Conservation (phyloP, 2,888 invertebrate genomes). For the Gortyna flavago region DNA sequence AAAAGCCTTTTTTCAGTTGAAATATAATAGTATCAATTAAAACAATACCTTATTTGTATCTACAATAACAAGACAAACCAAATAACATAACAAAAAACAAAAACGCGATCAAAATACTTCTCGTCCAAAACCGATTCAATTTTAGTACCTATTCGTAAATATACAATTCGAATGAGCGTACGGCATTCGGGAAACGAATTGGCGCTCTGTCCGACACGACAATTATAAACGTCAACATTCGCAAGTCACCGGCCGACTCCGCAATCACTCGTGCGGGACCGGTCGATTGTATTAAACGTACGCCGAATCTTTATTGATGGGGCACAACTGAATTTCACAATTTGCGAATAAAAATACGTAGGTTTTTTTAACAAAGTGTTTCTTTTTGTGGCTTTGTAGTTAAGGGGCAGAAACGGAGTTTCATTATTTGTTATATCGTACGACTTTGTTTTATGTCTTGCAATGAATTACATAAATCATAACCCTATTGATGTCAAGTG, state of each 20-base stretch:
- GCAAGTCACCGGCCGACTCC: constrained; percentile 56
- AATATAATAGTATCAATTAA: neutral
- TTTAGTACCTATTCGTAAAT: constrained; percentile 44
- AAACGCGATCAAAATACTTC: constrained; percentile 42
- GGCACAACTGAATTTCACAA: constrained; percentile 49
- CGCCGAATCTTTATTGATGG: constrained; percentile 58
- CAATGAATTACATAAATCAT: neutral
- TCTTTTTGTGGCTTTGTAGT: neutral
- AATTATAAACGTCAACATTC: constrained; percentile 63
- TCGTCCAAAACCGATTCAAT: constrained; percentile 45
- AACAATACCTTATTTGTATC: neutral
- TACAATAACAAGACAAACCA: neutral
- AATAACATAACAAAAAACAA: constrained; percentile 9
- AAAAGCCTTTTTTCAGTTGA: no score
- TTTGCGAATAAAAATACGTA: constrained; percentile 40
- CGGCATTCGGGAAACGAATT: constrained; percentile 56
- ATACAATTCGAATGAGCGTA: constrained; percentile 60
- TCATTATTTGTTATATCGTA: neutral
- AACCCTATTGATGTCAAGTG: neutral
- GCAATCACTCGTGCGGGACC: constrained; percentile 54
- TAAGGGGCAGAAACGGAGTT: neutral
- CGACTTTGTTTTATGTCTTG: neutral
- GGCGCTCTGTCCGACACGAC: constrained; percentile 53
- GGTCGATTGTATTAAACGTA: constrained; percentile 61
- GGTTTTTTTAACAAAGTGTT: constrained; percentile 35